Evolutionary conservation across 1,140 invertebrate genomes (phyloP).

Genomic region (Lordiphosa collinella): DNA sequence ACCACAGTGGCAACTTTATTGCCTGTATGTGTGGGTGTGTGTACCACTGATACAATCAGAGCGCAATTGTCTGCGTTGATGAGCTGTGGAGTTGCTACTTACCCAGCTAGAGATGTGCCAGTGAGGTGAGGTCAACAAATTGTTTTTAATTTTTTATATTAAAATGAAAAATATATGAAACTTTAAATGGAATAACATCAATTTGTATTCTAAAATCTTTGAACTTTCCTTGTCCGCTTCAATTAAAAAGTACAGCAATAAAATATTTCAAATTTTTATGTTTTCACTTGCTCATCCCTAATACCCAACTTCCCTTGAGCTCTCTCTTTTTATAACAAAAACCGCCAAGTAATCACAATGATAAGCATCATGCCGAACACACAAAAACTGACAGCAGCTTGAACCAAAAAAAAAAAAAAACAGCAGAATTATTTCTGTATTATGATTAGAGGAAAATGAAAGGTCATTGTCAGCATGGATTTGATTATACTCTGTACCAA

Average conservation of each 20-base stretch:
- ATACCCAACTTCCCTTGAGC: slow-evolving; percentile 7
- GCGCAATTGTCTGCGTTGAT: slow-evolving; percentile 73
- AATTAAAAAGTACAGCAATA: neutral
- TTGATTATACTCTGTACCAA: slow-evolving; percentile 4
- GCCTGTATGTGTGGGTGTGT: slow-evolving; percentile 29
- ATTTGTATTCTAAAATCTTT: too few relatives aligned
- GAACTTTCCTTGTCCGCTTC: too few relatives aligned
- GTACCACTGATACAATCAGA: slow-evolving; percentile 67
- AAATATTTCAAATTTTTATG: neutral
- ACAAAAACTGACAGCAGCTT: slow-evolving; percentile 23
- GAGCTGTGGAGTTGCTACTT: slow-evolving; percentile 39
- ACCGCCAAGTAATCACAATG: slow-evolving; percentile 71
- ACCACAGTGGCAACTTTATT: slow-evolving; percentile 68
- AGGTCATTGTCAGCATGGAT: slow-evolving; percentile 5
- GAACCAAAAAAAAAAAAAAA: slow-evolving; percentile 7
- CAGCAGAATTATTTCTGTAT: slow-evolving; percentile 21
- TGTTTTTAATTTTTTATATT: too few relatives aligned
- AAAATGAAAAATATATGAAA: too few relatives aligned
- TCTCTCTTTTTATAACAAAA: slow-evolving; percentile 53
- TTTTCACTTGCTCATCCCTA: slow-evolving; percentile 7
- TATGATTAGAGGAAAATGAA: slow-evolving; percentile 12
- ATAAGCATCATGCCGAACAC: slow-evolving; percentile 63
- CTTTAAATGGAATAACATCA: too few relatives aligned
- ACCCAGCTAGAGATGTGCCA: slow-evolving; percentile 1
- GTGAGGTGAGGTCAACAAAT: too few relatives aligned